A percentile compares a stretch with the other conserved stretches of the same genome.
Conservation (phyloP, 1,140 invertebrate species). For the Solenopsis fugax region DNA sequence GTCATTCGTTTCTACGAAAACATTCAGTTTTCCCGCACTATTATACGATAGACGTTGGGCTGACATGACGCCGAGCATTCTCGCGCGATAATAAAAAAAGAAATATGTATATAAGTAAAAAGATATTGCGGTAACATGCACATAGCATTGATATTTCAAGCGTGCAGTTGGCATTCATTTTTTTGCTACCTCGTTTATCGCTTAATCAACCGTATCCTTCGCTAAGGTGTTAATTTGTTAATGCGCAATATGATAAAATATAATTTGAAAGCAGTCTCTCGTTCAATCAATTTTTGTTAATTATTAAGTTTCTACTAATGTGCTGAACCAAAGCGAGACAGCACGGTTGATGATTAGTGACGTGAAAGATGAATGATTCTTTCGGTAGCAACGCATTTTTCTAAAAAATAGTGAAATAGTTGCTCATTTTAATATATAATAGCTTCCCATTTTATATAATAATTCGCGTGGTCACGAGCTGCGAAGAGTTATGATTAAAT, state of each 20-base stretch:
- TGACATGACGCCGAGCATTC: not conserved
- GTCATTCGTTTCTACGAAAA: slow-evolving; percentile 53
- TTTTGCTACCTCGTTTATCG: slow-evolving; percentile 48
- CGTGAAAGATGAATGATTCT: not conserved
- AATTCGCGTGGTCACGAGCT: slow-evolving; percentile 51
- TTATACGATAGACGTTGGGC: slow-evolving; percentile 42
- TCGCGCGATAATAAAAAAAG: slow-evolving; percentile 33
- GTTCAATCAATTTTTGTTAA: slow-evolving; percentile 7
- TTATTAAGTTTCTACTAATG: slow-evolving; percentile 1
- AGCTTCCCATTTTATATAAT: slow-evolving; percentile 66
- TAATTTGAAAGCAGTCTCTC: slow-evolving; percentile 11
- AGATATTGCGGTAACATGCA: not conserved
- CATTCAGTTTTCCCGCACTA: slow-evolving; percentile 24
- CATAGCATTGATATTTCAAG: slow-evolving; percentile 30
- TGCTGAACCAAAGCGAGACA: not conserved
- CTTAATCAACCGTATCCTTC: slow-evolving; percentile 46
- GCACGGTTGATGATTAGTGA: not conserved
- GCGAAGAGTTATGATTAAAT: slow-evolving; percentile 78
- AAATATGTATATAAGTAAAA: slow-evolving; percentile 28
- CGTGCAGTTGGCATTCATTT: slow-evolving; percentile 52
- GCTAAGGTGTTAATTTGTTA: slow-evolving; percentile 37
- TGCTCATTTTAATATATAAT: slow-evolving; percentile 54
- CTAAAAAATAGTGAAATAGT: slow-evolving; percentile 26
- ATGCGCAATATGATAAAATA: slow-evolving; percentile 7
- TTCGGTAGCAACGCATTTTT: slow-evolving; percentile 41